Base-by-base conservation (phyloP, 2,888 invertebrate species). In the Drosophila sordidula region DNA sequence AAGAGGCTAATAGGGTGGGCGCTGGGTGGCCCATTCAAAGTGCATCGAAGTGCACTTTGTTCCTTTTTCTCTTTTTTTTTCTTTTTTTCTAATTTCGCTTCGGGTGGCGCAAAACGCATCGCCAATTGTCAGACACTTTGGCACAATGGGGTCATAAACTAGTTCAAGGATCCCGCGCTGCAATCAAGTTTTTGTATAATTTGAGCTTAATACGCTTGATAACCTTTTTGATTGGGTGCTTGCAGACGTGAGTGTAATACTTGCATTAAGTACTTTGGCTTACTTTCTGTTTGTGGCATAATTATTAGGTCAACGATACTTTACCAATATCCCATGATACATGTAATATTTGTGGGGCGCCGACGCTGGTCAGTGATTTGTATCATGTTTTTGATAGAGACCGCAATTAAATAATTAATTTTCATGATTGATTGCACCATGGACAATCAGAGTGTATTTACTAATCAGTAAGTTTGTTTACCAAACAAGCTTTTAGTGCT, bases 81-180 rank as follows among this genome's bases (percentile, higher is more conserved):
- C 2, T 4, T 51, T 62, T 4, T 51, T 62, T 68, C 52, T 67
- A 70, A 83, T 77, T 74, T 78, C 50, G 62, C 70, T 57, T 38
- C 32, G 42, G 49, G 54, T 64, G 66, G 59, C 62, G 57, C 50
- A 42, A 78, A 73, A 78, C 73, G 87, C 78, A 80, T 74, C 65
- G 72, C 67, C 78, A 80, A 86, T 76, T 86, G 87, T 64, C 87
- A 87, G 80, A 85, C 71, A 78, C 80, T 85, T 86, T 86, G 86
- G 83, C 89, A 89, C 78, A 86, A 89, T 86, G 87, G 88, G 86
- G 88, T 89, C 86, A 86, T 52, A 87, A 86, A 89, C 67, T 80
- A 82, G 88, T 72, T 73, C 86, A 86, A 89, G 86, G 86, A 85
- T 78, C 51, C 55, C 4, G 18, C 14, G 36, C 14, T 34, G 41